These are phyloP conservation scores for Pseudomugil tenellus DNA, from an alignment of 2,797 vertebrate species.

Conservation along the genomic window DNA sequence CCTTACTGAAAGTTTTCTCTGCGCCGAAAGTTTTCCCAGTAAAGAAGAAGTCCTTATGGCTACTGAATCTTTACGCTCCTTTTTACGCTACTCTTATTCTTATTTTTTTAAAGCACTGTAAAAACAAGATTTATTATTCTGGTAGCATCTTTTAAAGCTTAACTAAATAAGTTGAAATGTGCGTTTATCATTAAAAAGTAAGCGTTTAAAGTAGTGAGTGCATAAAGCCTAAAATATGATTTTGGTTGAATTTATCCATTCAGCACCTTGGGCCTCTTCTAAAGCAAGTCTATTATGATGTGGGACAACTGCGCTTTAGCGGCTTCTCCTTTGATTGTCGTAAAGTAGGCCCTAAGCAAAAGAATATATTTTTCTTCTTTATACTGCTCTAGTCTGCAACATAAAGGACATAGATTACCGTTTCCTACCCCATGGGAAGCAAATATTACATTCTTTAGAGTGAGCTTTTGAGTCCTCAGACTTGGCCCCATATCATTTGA, in stretches of 20 bases:
- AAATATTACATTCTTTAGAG: constrained; percentile 97
- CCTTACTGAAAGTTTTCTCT: constrained; percentile 14
- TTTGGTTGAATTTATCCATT: constrained; percentile 46
- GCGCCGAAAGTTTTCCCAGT: constrained; percentile 33
- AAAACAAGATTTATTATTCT: not conserved
- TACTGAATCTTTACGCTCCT: constrained; percentile 14
- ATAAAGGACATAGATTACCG: constrained; percentile 81
- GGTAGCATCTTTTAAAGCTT: not conserved
- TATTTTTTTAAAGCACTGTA: not conserved
- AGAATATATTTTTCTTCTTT: constrained; percentile 88
- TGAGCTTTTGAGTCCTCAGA: constrained; percentile 90
- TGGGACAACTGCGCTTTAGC: constrained; percentile 68
- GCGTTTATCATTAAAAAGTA: constrained; percentile 8
- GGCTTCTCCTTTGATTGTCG: constrained; percentile 73
- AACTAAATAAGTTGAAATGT: constrained; percentile 16
- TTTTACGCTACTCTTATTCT: not conserved
- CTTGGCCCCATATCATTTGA: constrained; percentile 95
- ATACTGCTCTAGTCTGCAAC: constrained; percentile 64
- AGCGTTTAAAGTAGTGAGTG: no score
- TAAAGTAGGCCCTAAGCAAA: constrained; percentile 86
- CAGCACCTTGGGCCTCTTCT: constrained; percentile 42
- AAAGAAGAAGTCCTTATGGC: not conserved
- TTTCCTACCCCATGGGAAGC: constrained; percentile 85
- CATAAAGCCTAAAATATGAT: constrained; percentile 54
- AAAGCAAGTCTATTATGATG: constrained; percentile 67